Evolutionary conservation across 2,797 vertebrate species (phyloP), one percentile per base, ranked within the genome.

Genomic region (Spinibarbus caldwelli): DNA sequence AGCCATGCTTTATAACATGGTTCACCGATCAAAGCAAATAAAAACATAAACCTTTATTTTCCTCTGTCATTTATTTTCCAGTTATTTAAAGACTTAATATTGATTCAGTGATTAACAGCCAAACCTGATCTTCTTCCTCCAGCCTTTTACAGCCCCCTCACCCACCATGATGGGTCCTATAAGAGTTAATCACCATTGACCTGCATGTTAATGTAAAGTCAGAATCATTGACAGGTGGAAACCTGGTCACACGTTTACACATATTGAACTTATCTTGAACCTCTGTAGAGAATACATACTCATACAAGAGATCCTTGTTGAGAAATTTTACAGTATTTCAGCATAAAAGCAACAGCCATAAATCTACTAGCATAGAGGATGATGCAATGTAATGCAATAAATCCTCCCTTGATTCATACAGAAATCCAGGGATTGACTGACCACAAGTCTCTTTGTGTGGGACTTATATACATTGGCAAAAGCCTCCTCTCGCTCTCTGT

Each of bases 31-130:
- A 79, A 52, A 73, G 47, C 26, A 15, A 43, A n/a, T n/a, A 73
- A 62, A 73, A 29, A 21, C 34, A 36, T 64, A 21, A 88, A 68
- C 88, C 88, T 91, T 92, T 84, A 85, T 73, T 90, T 87, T 84
- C 73, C 87, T 81, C 82, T 78, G 84, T 90, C 87, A 90, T n/a
- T n/a, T n/a, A n/a, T n/a, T n/a, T n/a, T 87, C 75, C 82, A 83
- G 85, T 83, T 93, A 89, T 92, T 93, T 95, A 92, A 93, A 92
- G 91, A 90, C 92, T 91, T 91, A 84, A 83, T 91, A 95, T 93
- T 91, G 94, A 95, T 94, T 12, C 64, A 83, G 83, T 73, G 91
- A 94, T 94, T 91, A 93, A 93, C 76, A 80, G 87, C 85, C 82
- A 90, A 90, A 91, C 80, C 7, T 84, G 87, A 54, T 78, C 21